Evolutionary conservation across 2,888 invertebrate species (phyloP).

Genomic region (Andrena flavipes): DNA sequence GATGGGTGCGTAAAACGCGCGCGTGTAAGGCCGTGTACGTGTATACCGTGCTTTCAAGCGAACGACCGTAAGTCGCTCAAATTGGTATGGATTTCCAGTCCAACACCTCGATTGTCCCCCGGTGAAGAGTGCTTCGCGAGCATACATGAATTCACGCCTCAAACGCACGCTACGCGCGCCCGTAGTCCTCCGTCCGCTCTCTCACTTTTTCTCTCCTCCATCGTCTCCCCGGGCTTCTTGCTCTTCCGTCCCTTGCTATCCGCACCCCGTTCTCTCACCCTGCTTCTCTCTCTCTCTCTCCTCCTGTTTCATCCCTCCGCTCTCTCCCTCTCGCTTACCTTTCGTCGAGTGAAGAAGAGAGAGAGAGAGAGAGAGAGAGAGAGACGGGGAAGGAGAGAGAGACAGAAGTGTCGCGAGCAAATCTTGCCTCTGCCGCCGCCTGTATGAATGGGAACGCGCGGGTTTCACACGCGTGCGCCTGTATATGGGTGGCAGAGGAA

Average conservation of each 20-base stretch:
- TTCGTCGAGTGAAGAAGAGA: not conserved
- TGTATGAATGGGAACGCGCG: conserved; percentile 37
- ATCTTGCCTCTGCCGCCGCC: conserved; percentile 40
- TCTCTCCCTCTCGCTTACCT: not conserved
- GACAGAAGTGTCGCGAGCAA: conserved; percentile 45
- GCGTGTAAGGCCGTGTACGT: conserved; percentile 21
- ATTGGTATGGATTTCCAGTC: conserved; percentile 85
- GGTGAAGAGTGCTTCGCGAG: conserved; percentile 82
- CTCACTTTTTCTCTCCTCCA: conserved; percentile 31
- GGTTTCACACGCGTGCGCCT: conserved; percentile 12
- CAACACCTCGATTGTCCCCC: conserved; percentile 84
- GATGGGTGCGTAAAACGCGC: conserved; percentile 30
- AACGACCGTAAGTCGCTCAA: conserved; percentile 82
- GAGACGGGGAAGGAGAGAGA: no score
- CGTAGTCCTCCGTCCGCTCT: conserved; percentile 45
- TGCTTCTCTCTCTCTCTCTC: not conserved
- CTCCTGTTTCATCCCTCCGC: not conserved
- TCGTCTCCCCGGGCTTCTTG: conserved; percentile 41
- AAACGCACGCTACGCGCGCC: conserved; percentile 68
- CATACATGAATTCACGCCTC: conserved; percentile 82
- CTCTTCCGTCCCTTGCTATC: conserved; percentile 33
- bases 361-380: no score
- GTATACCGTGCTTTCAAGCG: conserved; percentile 75
- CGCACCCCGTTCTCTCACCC: not conserved
- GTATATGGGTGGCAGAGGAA: conserved; percentile 35